Evolutionary conservation across 1,140 invertebrate species (phyloP).

Genomic region (Drosophila gunungcola): DNA sequence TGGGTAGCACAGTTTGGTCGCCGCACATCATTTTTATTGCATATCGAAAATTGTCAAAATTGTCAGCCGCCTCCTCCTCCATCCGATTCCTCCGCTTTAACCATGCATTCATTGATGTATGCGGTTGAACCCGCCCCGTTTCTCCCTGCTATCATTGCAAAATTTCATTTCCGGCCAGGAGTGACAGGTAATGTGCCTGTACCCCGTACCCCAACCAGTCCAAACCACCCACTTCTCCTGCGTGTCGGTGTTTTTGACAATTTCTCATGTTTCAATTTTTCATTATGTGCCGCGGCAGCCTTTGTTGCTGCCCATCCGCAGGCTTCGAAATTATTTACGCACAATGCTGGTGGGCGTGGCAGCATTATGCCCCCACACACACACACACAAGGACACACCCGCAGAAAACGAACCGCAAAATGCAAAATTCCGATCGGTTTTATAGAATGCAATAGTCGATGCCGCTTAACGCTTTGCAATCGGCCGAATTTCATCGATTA

Average conservation of each 20-base stretch:
- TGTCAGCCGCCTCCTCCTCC: constrained; percentile 50
- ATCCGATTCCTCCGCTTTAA: constrained; percentile 2
- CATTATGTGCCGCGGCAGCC: constrained; percentile 60
- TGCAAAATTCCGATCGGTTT: constrained; percentile 47
- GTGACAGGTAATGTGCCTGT: constrained; percentile 66
- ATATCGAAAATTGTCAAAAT: constrained; percentile 80
- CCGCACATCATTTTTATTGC: constrained; percentile 72
- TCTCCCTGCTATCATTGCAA: constrained; percentile 60
- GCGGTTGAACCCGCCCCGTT: constrained; percentile 12
- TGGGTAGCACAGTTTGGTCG: constrained; percentile 40
- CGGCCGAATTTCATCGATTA: constrained; percentile 65
- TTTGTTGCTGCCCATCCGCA: constrained; percentile 44
- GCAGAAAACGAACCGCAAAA: constrained; percentile 28
- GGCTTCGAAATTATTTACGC: constrained; percentile 75
- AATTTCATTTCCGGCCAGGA: constrained; percentile 75
- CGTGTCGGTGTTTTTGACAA: constrained; percentile 73
- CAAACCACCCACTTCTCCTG: not conserved
- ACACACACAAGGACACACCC: not conserved
- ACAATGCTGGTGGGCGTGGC: constrained; percentile 56
- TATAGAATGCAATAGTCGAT: constrained; percentile 31
- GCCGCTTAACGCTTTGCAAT: constrained; percentile 46
- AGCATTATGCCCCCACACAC: not conserved
- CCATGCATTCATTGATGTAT: constrained; percentile 54
- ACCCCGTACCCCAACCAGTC: not conserved
- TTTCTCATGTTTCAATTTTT: constrained; percentile 82